Conservation (phyloP, 1,140 invertebrate genomes). For the Scylla paramamosain region DNA sequence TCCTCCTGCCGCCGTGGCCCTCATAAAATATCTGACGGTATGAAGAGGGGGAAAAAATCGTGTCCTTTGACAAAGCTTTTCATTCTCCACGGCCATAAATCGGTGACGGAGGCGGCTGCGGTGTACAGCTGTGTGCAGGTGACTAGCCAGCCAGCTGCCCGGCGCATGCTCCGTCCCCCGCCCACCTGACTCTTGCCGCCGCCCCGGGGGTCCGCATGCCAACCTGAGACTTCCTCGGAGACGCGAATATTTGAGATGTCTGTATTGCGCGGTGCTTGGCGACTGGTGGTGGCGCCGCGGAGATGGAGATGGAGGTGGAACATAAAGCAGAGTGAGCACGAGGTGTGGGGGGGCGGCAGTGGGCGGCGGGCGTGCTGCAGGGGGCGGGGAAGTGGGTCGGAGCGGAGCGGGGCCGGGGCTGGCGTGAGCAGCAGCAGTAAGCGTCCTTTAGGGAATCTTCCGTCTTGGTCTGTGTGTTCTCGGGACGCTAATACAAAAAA, state of each 20-base stretch:
- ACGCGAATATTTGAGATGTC: not conserved
- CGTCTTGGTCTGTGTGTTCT: conserved; percentile 59
- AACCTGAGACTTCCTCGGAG: not conserved
- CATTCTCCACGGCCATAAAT: conserved; percentile 13
- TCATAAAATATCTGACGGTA: conserved; percentile 26
- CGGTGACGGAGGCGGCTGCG: conserved; percentile 5
- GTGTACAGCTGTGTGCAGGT: not conserved
- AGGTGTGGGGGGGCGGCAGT: not conserved
- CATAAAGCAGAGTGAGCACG: not conserved
- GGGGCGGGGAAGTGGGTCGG: not conserved
- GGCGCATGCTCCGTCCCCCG: not conserved
- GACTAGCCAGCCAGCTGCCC: not conserved
- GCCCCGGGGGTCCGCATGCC: not conserved
- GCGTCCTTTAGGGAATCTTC: conserved; percentile 45
- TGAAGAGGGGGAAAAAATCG: conserved; percentile 9
- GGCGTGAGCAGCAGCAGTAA: conserved; percentile 44
- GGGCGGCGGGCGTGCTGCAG: not conserved
- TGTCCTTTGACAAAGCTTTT: conserved; percentile 24
- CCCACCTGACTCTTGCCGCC: not conserved
- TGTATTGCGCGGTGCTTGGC: not conserved
- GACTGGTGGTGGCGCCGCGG: not conserved
- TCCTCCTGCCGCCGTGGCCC: conserved; percentile 15
- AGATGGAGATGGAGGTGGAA: not conserved
- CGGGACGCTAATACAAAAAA: conserved; percentile 49
- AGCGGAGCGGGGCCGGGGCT: not conserved